Evolutionary conservation across 2,888 invertebrate species (phyloP).

Genomic region (Drosophila fulvimacula): DNA sequence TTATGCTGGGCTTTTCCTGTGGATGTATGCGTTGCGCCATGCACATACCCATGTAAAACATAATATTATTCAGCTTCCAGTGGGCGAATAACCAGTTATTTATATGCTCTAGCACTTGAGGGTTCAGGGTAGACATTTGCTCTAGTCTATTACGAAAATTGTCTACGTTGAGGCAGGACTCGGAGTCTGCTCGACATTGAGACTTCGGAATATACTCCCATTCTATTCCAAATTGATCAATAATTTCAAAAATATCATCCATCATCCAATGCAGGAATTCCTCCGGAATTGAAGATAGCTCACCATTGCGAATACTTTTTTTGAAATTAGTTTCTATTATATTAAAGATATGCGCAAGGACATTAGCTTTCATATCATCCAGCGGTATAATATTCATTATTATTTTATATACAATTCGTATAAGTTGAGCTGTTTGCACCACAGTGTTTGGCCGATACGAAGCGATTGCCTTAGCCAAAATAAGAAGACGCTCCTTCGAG

Average conservation of each 20-base stretch:
- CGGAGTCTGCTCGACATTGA: conserved; percentile 50
- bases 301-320: conserved; percentile 25
- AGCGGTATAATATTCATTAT: conserved; percentile 27
- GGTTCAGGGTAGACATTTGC: conserved; percentile 42
- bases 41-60: conserved; percentile 51
- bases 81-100: conserved; percentile 49
- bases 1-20: conserved; percentile 15
- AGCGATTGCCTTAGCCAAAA: conserved; percentile 29
- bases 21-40: conserved; percentile 33
- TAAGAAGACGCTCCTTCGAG: conserved; percentile 33
- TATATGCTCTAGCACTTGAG: conserved; percentile 38
- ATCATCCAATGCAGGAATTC: conserved; percentile 37
- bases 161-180: conserved; percentile 51
- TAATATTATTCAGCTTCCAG: conserved; percentile 51
- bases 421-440: conserved; percentile 39
- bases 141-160: conserved; percentile 40
- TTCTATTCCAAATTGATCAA: conserved; percentile 43
- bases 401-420: conserved; percentile 32
- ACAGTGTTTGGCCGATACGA: conserved; percentile 40
- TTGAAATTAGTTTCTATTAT: conserved; percentile 38
- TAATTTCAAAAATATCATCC: conserved; percentile 34
- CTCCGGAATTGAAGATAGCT: conserved; percentile 29
- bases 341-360: conserved; percentile 37
- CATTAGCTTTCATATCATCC: conserved; percentile 44
- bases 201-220: conserved; percentile 57